Evolutionary conservation across 2,888 invertebrate species (phyloP).

Genomic region (Acleris cristana): DNA sequence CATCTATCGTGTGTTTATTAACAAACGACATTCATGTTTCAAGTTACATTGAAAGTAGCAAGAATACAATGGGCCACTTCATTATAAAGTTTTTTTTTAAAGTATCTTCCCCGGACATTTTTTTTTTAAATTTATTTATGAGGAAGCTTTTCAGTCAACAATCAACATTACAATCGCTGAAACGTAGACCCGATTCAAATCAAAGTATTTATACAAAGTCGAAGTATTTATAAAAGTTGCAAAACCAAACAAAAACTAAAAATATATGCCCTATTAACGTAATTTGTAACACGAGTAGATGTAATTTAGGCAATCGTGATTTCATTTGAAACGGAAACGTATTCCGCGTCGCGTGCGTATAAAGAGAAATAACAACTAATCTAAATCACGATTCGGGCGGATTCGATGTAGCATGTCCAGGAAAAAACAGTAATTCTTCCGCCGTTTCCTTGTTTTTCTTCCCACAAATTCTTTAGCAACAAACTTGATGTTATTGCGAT

Average conservation of each 20-base stretch:
- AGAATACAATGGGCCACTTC: too few species aligned
- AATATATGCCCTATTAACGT: slow-evolving; percentile 12
- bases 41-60: too few species aligned
- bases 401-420: slow-evolving; percentile 8
- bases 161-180: too few species aligned
- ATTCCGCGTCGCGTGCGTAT: slow-evolving; percentile 29
- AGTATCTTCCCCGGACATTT: too few species aligned
- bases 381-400: slow-evolving; percentile 16
- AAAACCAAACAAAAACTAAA: background rate
- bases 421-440: slow-evolving; percentile 19
- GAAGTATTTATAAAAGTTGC: background rate
- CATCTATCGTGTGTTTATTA: too few species aligned
- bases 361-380: slow-evolving; percentile 16
- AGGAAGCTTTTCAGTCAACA: too few species aligned
- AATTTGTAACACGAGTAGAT: slow-evolving; percentile 23
- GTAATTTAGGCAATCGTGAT: slow-evolving; percentile 24
- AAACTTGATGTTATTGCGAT: slow-evolving; percentile 27
- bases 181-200: too few species aligned
- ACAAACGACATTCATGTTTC: too few species aligned
- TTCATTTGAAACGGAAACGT: slow-evolving; percentile 33
- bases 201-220: too few species aligned
- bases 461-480: slow-evolving; percentile 19
- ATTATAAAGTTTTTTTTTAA: too few species aligned
- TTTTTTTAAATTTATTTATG: too few species aligned
- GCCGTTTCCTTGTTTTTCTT: slow-evolving; percentile 6